Conservation (phyloP, 2,113 vertebrate species). For the Forbesichthys papilliferus region DNA sequence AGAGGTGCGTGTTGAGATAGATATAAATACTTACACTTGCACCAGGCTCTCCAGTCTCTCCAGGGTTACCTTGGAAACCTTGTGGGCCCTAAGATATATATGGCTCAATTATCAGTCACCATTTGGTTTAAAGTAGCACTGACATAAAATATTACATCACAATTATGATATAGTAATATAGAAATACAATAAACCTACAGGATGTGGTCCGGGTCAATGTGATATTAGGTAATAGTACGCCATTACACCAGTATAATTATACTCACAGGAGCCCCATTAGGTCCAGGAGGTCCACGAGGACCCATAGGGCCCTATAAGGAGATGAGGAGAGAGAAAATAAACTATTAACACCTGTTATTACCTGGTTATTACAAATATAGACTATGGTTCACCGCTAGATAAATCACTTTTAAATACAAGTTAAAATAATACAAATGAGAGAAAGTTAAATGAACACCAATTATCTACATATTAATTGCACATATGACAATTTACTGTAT, state of each 20-base stretch:
- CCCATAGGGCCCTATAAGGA: conserved; percentile 89
- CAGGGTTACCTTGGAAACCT: conserved; percentile 92
- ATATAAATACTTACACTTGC: conserved; percentile 81
- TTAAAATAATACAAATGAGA: no score
- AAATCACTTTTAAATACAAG: no score
- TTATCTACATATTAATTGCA: no score
- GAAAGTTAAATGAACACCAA: no score
- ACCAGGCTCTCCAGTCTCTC: conserved; percentile 91
- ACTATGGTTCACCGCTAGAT: no score
- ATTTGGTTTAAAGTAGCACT: neutral
- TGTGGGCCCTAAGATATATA: conserved; percentile 85
- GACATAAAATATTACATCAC: neutral
- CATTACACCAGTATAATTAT: neutral
- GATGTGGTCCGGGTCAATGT: no score
- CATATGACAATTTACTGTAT: neutral
- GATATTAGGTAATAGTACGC: no score
- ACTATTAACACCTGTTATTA: neutral
- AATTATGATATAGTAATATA: neutral
- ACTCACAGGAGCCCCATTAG: conserved; percentile 90
- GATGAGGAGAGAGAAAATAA: conserved; percentile 18
- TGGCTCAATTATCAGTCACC: neutral
- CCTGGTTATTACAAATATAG: no score
- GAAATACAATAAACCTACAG: no score
- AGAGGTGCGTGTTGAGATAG: conserved; percentile 12
- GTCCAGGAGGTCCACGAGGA: conserved; percentile 91